These are phyloP conservation scores for Acrocera orbiculus DNA, from an alignment of 2,888 invertebrate species.

Conservation along the genomic window DNA sequence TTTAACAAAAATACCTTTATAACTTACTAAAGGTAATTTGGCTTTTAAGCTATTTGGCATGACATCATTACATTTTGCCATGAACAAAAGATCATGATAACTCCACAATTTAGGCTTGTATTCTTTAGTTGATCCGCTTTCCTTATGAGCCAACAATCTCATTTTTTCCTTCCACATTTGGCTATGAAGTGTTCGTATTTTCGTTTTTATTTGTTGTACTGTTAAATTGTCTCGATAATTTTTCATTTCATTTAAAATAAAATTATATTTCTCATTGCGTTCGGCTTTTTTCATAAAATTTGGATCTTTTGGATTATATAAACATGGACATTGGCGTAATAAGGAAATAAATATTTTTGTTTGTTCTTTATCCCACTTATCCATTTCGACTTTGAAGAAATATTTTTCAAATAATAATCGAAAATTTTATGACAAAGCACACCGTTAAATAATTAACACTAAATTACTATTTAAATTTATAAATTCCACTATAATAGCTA, in stretches of 20 bases:
- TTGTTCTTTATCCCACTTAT: slow-evolving; percentile 1
- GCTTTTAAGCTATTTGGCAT: slow-evolving; percentile 1
- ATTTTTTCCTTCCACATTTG: not conserved
- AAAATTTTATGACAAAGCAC: too few relatives aligned
- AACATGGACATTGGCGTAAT: not conserved
- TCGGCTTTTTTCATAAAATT: slow-evolving; percentile 1
- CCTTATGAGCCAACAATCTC: not conserved
- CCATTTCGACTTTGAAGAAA: too few relatives aligned
- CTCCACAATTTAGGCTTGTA: slow-evolving; percentile 1
- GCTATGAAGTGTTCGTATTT: slow-evolving; percentile 1
- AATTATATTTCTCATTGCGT: slow-evolving; percentile 1
- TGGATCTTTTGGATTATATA: not conserved
- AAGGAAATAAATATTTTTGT: not conserved
- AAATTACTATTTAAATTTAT: too few relatives aligned
- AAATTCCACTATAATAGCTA: too few relatives aligned
- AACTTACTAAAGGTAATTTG: not conserved
- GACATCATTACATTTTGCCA: not conserved
- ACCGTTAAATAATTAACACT: too few relatives aligned
- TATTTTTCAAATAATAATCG: too few relatives aligned
- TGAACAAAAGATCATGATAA: slow-evolving; percentile 1
- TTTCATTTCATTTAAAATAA: not conserved
- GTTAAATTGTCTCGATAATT: not conserved
- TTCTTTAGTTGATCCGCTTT: not conserved
- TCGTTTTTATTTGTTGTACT: not conserved
- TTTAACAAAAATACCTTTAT: too few relatives aligned